phyloP scores from a whole-genome alignment of 1,140 invertebrate species.

The Zaprionus capensis region DNA sequence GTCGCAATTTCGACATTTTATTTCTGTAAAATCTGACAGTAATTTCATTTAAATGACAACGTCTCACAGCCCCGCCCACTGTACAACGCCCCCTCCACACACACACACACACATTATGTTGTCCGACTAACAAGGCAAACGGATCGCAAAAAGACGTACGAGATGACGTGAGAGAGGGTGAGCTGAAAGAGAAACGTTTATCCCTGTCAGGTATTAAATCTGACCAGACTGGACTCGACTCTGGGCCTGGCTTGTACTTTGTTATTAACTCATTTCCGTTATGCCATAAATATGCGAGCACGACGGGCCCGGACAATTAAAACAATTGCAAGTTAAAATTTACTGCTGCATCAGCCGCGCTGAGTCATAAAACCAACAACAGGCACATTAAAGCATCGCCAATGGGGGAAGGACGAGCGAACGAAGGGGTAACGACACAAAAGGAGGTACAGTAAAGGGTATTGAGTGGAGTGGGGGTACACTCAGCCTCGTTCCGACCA shows the following conservation, averaged over 20 bases:
- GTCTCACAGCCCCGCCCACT: slow-evolving; percentile 27
- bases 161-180: slow-evolving; percentile 14
- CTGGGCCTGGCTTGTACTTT: slow-evolving; percentile 64
- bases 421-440: background rate
- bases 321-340: slow-evolving; percentile 81
- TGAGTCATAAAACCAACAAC: slow-evolving; percentile 78
- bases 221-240: slow-evolving; percentile 37
- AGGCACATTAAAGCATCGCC: slow-evolving; percentile 58
- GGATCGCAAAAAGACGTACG: slow-evolving; percentile 31
- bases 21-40: slow-evolving; percentile 80
- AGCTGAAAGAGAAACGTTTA: slow-evolving; percentile 58
- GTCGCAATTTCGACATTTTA: slow-evolving; percentile 76
- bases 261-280: slow-evolving; percentile 82
- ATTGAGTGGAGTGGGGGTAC: background rate
- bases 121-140: slow-evolving; percentile 35
- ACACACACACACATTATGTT: slow-evolving; percentile 22
- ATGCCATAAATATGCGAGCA: slow-evolving; percentile 80
- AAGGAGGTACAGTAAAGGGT: slow-evolving; percentile 12
- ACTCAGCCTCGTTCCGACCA: background rate
- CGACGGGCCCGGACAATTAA: slow-evolving; percentile 74
- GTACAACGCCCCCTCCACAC: background rate
- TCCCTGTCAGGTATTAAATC: slow-evolving; percentile 81
- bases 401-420: slow-evolving; percentile 21
- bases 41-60: slow-evolving; percentile 81
- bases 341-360: slow-evolving; percentile 71